Percentiles rank a stretch among this genome's conserved stretches.
Conservation (phyloP, 2,888 invertebrate species). For the Mantis religiosa region DNA sequence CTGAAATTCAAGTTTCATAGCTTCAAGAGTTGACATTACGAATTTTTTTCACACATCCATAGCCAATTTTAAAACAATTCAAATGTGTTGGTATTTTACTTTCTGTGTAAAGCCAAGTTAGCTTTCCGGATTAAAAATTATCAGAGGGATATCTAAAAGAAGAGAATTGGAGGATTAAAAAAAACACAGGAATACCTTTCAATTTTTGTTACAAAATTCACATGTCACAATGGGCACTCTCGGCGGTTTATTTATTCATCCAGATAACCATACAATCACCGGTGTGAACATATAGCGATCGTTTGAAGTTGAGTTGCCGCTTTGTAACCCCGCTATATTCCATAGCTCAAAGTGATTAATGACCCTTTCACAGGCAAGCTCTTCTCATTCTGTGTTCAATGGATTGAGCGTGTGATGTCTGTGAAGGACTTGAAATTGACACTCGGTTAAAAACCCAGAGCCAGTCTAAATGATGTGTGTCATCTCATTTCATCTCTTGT, state of each 20-base stretch:
- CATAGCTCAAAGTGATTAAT: background rate
- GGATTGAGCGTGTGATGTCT: background rate
- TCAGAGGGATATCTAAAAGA: too few relatives aligned
- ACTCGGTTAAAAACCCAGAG: background rate
- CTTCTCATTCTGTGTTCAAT: background rate
- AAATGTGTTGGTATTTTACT: too few relatives aligned
- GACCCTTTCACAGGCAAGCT: background rate
- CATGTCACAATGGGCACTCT: background rate
- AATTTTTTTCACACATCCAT: too few relatives aligned
- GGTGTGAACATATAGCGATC: background rate
- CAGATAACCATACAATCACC: conserved; percentile 4
- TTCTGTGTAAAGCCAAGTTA: too few relatives aligned
- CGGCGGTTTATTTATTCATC: background rate
- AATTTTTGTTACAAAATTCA: background rate
- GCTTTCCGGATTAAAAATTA: too few relatives aligned
- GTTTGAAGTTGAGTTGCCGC: conserved; percentile 1
- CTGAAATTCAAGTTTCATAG: too few relatives aligned
- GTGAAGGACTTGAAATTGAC: background rate
- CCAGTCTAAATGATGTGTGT: background rate
- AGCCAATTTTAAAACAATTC: too few relatives aligned
- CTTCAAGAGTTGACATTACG: too few relatives aligned
- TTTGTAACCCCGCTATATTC: background rate
- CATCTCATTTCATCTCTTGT: background rate
- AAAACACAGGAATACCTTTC: too few relatives aligned
- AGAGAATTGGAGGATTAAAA: too few relatives aligned